Conservation (phyloP, 2,113 vertebrate species). For the Neoarius graeffei region DNA sequence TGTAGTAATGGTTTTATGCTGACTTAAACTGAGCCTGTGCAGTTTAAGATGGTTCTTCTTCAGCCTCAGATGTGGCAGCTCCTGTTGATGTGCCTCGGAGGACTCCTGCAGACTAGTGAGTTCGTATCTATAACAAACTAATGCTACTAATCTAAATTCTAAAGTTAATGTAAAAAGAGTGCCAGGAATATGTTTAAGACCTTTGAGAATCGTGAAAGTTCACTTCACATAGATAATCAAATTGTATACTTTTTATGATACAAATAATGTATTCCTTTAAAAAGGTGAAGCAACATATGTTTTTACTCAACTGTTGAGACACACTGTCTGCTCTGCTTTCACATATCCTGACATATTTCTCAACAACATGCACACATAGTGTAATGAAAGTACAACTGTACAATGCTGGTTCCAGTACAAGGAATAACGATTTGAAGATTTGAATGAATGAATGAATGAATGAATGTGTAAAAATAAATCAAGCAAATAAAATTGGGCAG, state of each 20-base stretch:
- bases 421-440: not conserved
- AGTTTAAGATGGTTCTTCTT: slow-evolving; percentile 14
- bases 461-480: not conserved
- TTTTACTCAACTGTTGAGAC: not conserved
- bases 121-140: not conserved
- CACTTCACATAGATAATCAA: not conserved
- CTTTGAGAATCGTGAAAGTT: not conserved
- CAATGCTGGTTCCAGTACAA: not conserved
- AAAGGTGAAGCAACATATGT: not conserved
- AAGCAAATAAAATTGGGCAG: not conserved
- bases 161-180: not conserved
- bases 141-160: not conserved
- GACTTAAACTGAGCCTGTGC: not conserved
- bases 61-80: not conserved
- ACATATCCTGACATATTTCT: not conserved
- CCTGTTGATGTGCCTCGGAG: slow-evolving; percentile 31
- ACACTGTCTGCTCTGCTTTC: not conserved
- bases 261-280: not conserved
- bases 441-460: not conserved
- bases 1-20: not conserved
- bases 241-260: not conserved
- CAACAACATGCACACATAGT: not conserved
- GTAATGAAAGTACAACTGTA: too few species aligned
- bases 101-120: slow-evolving; percentile 47
- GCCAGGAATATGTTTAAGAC: not conserved